Base-by-base conservation (phyloP, 2,888 invertebrate genomes). In the Protodeltote pygarga region DNA sequence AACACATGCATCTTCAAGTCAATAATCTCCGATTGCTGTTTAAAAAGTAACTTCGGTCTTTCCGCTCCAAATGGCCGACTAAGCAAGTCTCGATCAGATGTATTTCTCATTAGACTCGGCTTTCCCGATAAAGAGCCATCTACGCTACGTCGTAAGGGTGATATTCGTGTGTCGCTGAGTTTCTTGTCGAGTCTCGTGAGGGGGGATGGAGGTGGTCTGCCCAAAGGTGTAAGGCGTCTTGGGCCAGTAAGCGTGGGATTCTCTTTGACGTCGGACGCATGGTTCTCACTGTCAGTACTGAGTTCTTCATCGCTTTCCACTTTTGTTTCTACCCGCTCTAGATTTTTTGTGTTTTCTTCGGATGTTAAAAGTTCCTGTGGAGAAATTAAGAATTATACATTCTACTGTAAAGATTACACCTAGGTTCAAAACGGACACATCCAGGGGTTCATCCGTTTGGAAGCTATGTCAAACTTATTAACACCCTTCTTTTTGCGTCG, bases 271-370 rank as follows among this genome's bases (percentile, higher is more conserved):
- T 90, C 89, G 0, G 88, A 81, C 1, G 65, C 71, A 17, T 89
- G 87, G 38, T 89, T 84, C 31, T 90, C 92, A 41, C 87, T 92
- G 61, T 92, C 92, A 0, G 89, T 89, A 20, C 87, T 86, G 0
- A 92, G 75, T 16, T 92, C 92, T 19, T 91, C 91, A 40, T 91
- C 90, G 55, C 93, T 85, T 79, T 93, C 94, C 46, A 92, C 83
- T 88, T 93, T 88, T 34, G 92, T 79, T 82, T 91, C 79, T 59
- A 93, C 81, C 47, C 93, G 77, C 79, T 91, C 78, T 49, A 93
- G 66, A 73, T 90, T 72, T 80, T 93, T 79, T 57, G 89, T 81
- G 82, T 93, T 83, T 74, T 93, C 83, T 80, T 91, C 85, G 13
- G 83, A 89, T 79, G 92, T 92, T 19, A 83, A 90, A 1, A 93